Percentiles rank a stretch among this genome's conserved stretches.
Evolutionary conservation across 2,797 vertebrate species (phyloP).

Genomic region (Molothrus ater): DNA sequence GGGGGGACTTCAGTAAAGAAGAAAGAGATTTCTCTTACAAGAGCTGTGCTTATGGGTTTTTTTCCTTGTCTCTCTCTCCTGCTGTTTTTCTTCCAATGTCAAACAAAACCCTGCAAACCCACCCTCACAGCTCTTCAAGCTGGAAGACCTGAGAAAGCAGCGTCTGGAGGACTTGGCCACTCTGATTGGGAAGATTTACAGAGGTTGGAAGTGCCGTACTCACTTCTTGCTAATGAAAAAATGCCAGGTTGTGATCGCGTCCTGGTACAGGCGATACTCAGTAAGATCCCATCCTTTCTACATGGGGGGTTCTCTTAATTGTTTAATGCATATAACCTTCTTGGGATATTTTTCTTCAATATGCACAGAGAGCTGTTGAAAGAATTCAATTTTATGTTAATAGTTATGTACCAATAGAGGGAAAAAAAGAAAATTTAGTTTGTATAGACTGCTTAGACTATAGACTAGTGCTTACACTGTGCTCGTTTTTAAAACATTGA

Average conservation of each 20-base stretch:
- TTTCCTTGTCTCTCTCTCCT: neutral
- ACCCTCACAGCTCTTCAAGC: constrained; percentile 85
- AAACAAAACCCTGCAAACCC: neutral
- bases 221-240: constrained; percentile 90
- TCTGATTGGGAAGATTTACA: constrained; percentile 96
- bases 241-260: constrained; percentile 91
- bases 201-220: constrained; percentile 92
- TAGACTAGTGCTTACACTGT: neutral
- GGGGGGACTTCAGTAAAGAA: neutral
- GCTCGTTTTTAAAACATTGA: neutral
- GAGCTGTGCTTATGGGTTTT: neutral
- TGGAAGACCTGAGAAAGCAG: constrained; percentile 90
- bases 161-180: constrained; percentile 91
- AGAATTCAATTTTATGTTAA: neutral
- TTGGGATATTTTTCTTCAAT: neutral
- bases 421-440: neutral
- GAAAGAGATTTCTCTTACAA: neutral
- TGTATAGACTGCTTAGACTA: accelerated
- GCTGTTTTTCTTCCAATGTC: neutral
- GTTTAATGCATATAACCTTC: neutral
- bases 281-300: constrained; percentile 76
- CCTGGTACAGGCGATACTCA: constrained; percentile 91
- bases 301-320: neutral
- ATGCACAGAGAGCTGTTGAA: neutral
- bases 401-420: neutral